A percentile compares a stretch with the other conserved stretches of the same genome.
phyloP scores from a whole-genome alignment of 2,797 vertebrate genomes.

The Apogon talboti region DNA sequence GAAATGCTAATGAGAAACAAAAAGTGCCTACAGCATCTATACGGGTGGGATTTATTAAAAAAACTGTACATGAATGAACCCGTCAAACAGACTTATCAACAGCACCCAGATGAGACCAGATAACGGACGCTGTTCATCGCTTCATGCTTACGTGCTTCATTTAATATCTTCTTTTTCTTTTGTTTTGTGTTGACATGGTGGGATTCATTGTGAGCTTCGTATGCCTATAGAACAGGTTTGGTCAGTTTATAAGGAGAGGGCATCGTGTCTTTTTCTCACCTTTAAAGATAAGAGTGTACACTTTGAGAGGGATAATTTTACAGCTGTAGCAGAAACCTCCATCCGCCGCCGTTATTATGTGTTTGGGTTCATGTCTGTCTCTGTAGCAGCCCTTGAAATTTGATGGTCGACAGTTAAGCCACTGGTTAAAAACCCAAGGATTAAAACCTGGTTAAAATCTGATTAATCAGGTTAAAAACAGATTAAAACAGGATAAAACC shows the following conservation, averaged over 20 bases:
- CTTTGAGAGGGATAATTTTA: slow-evolving; percentile 19
- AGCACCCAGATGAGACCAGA: not conserved
- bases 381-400: not conserved
- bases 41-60: slow-evolving; percentile 32
- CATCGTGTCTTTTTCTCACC: slow-evolving; percentile 31
- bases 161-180: not conserved
- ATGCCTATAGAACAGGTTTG: not conserved
- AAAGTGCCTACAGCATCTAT: not conserved
- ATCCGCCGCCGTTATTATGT: slow-evolving; percentile 3
- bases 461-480: too few species aligned
- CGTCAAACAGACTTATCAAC: slow-evolving; percentile 19
- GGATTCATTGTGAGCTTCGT: not conserved
- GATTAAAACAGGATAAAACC: too few species aligned
- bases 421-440: too few species aligned
- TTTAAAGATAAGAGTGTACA: slow-evolving; percentile 14
- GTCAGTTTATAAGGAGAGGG: slow-evolving; percentile 2
- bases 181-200: slow-evolving; percentile 8
- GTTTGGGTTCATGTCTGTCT: not conserved
- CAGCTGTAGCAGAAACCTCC: not conserved
- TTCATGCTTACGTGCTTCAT: slow-evolving; percentile 9
- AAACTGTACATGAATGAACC: slow-evolving; percentile 25
- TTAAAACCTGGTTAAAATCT: too few species aligned
- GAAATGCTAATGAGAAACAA: not conserved
- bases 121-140: not conserved
- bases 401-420: too few species aligned